A percentile compares a stretch with the other conserved stretches of the same genome.
Evolutionary conservation across 1,140 invertebrate genomes (phyloP).

Genomic region (Zelostemma sp.): DNA sequence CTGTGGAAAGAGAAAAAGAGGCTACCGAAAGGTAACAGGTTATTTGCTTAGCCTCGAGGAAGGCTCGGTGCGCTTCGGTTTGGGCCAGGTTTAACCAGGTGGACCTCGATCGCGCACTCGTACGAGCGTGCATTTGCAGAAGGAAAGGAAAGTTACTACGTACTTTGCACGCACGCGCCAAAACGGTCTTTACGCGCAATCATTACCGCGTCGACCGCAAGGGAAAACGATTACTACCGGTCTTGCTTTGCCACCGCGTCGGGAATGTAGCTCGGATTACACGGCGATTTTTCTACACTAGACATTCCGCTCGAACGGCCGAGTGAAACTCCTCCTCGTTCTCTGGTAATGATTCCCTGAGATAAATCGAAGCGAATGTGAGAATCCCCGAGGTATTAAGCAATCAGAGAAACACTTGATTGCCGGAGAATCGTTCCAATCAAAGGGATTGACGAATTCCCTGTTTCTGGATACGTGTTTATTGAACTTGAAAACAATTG

Average conservation of each 20-base stretch:
- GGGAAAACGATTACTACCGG: conserved; percentile 5
- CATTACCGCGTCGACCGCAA: conserved; percentile 11
- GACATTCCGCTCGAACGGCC: conserved; percentile 13
- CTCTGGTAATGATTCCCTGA: conserved; percentile 13
- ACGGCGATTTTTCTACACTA: conserved; percentile 22
- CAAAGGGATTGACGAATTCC: too few relatives aligned
- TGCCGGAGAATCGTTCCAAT: too few relatives aligned
- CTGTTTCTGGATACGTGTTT: too few relatives aligned
- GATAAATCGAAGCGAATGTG: neutral
- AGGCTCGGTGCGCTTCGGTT: neutral
- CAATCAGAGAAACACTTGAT: too few relatives aligned
- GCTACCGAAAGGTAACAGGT: conserved; percentile 12
- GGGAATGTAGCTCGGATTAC: conserved; percentile 15
- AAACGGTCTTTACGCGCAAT: conserved; percentile 10
- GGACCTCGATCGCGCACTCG: neutral
- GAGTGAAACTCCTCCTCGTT: conserved; percentile 9
- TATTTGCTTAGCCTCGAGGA: neutral
- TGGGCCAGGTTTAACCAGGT: neutral
- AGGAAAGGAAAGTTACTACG: neutral
- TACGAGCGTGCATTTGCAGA: too few relatives aligned
- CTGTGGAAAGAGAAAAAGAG: conserved; percentile 19
- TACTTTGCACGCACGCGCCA: conserved; percentile 8
- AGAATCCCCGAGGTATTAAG: neutral
- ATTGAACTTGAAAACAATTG: too few relatives aligned
- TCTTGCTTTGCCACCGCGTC: conserved; percentile 10